Evolutionary conservation across 2,888 invertebrate genomes (phyloP).

Genomic region (Eristalinus sepulchralis): DNA sequence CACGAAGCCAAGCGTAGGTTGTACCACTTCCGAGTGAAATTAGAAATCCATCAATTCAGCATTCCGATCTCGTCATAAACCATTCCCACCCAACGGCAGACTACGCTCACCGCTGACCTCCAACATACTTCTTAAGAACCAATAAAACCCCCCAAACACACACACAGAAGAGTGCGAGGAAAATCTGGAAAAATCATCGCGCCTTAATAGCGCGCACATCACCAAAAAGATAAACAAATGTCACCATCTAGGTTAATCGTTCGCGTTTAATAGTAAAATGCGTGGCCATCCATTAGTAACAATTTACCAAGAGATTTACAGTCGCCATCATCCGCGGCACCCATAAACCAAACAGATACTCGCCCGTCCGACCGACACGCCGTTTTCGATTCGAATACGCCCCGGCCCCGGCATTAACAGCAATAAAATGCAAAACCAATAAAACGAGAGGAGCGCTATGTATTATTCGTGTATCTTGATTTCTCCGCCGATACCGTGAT

Average conservation of each 20-base stretch:
- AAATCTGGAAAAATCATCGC: slow-evolving; percentile 4
- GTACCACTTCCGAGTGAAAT: background rate
- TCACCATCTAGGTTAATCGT: slow-evolving; percentile 58
- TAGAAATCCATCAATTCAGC: background rate
- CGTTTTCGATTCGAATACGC: background rate
- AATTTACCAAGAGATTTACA: slow-evolving; percentile 62
- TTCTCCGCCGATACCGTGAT: slow-evolving; percentile 53
- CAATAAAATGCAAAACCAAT: slow-evolving; percentile 50
- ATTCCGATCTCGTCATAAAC: background rate
- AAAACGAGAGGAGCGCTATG: slow-evolving; percentile 33
- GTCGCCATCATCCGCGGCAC: slow-evolving; percentile 39
- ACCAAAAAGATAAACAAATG: slow-evolving; percentile 21
- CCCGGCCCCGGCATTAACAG: slow-evolving; percentile 13
- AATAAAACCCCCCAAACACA: background rate
- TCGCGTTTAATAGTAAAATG: slow-evolving; percentile 36
- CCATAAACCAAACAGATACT: slow-evolving; percentile 43
- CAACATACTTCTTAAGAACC: background rate
- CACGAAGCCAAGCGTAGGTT: background rate
- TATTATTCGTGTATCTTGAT: slow-evolving; percentile 44
- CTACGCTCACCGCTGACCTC: background rate
- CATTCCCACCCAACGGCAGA: background rate
- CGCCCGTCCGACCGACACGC: background rate
- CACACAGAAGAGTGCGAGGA: background rate
- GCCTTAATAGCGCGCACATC: slow-evolving; percentile 4
- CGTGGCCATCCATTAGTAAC: slow-evolving; percentile 65